Base-by-base conservation (phyloP, 2,888 invertebrate species). In the Eremobia ochroleuca region DNA sequence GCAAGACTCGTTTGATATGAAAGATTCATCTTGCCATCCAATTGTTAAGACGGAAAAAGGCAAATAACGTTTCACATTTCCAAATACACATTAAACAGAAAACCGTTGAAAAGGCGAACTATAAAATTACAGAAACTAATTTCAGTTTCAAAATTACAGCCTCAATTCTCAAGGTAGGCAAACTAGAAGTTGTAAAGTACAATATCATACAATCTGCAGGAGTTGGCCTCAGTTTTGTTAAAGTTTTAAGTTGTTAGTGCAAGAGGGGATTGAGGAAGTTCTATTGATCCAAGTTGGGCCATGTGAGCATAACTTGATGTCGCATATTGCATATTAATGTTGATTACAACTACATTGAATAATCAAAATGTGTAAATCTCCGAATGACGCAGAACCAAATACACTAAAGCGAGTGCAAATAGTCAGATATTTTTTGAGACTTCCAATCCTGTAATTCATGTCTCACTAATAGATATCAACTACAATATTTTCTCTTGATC, bases 341-440 rank as follows among this genome's bases (percentile, higher is more conserved):
- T 52, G 58, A 75, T 58, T 69, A 67, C 62, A 31, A 72, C 64
- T 72, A 79, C 61, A 68, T 76, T 78, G 66, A 73, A 80, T 77
- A 77, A 81, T 81, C 66, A 85, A 75, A 62, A 64, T 46, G 34
- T 81, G 73, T 85, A 78, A 89, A 88, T 88, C 86, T 90, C 88
- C 86, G 74, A 82, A 76, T 88, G 85, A 88, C 85, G 85, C 81
- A 77, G 71, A 85, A 85, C 85, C 83, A 88, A 88, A 82, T 84
- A 87, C 71, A 85, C 77, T 81, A 76, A 81, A 85, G 83, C 81
- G 78, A 75, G 67, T 74, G 82, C 87, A 88, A 78, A 88, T 88
- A 83, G 74, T 79, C 88, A 88, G 83, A 83, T 18, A 80, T 78
- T 77, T 65, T 70, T 87, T 55, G 13, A 65, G n/a, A 70, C 31